These are phyloP conservation scores for Pandemis heparana DNA, from an alignment of 2,888 invertebrate genomes.

Conservation along the genomic window DNA sequence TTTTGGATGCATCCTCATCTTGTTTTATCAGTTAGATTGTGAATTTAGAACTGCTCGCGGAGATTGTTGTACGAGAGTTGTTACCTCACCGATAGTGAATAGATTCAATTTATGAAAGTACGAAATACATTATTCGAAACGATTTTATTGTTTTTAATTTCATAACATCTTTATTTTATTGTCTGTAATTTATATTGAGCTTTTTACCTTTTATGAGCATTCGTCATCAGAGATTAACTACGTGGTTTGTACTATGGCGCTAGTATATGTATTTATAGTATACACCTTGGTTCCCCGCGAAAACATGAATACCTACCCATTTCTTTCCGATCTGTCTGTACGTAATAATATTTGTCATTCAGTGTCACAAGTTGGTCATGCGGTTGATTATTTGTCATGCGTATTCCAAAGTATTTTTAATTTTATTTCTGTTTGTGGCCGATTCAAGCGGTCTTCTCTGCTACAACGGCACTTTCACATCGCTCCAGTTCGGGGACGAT, in stretches of 20 bases:
- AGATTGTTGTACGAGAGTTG: slow-evolving; percentile 79
- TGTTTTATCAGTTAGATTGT: slow-evolving; percentile 70
- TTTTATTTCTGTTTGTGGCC: slow-evolving; percentile 48
- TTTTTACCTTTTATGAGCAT: not conserved
- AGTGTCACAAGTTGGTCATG: slow-evolving; percentile 47
- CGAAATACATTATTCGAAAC: slow-evolving; percentile 77
- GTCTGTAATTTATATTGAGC: too few species aligned
- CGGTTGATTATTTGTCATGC: slow-evolving; percentile 42
- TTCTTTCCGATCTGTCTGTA: too few species aligned
- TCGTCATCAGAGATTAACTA: not conserved
- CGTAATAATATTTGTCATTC: not conserved
- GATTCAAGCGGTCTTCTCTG: slow-evolving; percentile 60
- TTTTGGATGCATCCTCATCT: slow-evolving; percentile 64
- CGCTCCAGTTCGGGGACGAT: slow-evolving; percentile 64
- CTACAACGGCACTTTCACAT: slow-evolving; percentile 72
- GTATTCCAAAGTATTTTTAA: slow-evolving; percentile 45
- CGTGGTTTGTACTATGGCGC: too few species aligned
- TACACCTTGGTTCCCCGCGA: too few species aligned
- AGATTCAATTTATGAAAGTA: slow-evolving; percentile 81
- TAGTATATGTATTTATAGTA: too few species aligned
- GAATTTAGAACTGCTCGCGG: slow-evolving; percentile 74
- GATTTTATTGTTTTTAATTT: slow-evolving; percentile 45
- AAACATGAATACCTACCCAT: too few species aligned
- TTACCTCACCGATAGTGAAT: slow-evolving; percentile 84
- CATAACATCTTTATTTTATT: not conserved